Evolutionary conservation across 2,888 invertebrate genomes (phyloP).

Genomic region (Linnaemya vulpina): DNA sequence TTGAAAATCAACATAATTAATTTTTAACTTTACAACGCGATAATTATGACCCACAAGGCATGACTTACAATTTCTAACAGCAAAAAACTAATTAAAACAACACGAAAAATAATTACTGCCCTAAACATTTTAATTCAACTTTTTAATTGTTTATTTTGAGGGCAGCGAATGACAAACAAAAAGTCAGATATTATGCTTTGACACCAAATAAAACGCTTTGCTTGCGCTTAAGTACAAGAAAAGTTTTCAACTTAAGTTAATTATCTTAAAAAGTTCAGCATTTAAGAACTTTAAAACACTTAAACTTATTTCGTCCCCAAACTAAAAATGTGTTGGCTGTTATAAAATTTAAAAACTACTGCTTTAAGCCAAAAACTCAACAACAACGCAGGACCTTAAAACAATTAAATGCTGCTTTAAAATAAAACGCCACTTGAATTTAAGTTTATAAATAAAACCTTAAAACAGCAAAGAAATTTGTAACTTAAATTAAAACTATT

Average conservation of each 20-base stretch:
- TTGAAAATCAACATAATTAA: too few relatives aligned
- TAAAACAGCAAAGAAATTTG: conserved; percentile 73
- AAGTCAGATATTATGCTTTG: background rate
- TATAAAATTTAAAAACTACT: too few relatives aligned
- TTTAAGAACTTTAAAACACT: conserved; percentile 10
- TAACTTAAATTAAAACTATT: conserved; percentile 74
- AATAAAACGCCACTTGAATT: conserved; percentile 73
- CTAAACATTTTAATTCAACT: background rate
- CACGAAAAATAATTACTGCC: background rate
- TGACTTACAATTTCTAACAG: too few relatives aligned
- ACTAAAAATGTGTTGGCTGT: background rate
- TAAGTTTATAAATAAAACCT: conserved; percentile 31
- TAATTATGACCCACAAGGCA: too few relatives aligned
- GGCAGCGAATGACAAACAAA: background rate
- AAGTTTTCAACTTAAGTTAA: background rate
- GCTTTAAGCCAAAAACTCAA: background rate
- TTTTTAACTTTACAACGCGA: too few relatives aligned
- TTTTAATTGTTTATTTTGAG: background rate
- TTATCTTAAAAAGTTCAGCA: conserved; percentile 20
- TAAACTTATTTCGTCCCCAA: background rate
- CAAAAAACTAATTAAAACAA: background rate
- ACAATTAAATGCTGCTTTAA: background rate
- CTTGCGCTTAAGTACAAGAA: background rate
- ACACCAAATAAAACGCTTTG: conserved; percentile 10
- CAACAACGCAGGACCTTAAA: background rate